A percentile compares a stretch with the other conserved stretches of the same genome.
Evolutionary conservation across 2,797 vertebrate species (phyloP).

Genomic region (Aphelocoma californica): DNA sequence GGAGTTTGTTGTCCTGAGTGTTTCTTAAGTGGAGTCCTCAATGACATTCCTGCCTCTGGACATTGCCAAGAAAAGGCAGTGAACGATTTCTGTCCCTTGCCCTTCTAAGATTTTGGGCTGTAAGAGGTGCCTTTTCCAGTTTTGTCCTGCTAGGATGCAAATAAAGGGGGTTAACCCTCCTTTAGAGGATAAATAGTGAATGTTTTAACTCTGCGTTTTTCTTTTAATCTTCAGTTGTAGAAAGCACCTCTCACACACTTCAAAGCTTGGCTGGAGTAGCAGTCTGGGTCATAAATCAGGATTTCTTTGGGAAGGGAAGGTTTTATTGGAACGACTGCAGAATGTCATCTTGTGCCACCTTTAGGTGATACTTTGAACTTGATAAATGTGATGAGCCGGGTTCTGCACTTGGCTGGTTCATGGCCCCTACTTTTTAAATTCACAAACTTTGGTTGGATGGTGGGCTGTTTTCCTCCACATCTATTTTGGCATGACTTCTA

Average conservation of each 20-base stretch:
- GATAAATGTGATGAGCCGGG: not conserved
- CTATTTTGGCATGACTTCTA: not conserved
- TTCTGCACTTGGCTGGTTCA: not conserved
- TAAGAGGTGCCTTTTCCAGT: not conserved
- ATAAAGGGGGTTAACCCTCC: not conserved
- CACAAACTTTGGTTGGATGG: not conserved
- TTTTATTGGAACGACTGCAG: not conserved
- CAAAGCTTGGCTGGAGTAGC: not conserved
- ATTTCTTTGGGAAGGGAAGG: not conserved
- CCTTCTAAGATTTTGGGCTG: not conserved
- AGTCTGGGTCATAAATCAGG: not conserved
- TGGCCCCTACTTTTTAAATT: not conserved
- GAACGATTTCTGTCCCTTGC: not conserved
- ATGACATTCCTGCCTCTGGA: not conserved
- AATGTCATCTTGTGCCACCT: not conserved
- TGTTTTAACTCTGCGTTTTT: not conserved
- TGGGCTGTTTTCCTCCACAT: rapidly evolving
- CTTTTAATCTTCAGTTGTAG: not conserved
- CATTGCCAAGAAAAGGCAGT: not conserved
- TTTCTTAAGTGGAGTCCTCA: not conserved
- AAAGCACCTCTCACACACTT: not conserved
- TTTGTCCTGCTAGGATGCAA: not conserved
- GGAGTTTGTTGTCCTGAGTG: not conserved
- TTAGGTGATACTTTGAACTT: not conserved
- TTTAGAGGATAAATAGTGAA: not conserved